Evolutionary conservation across 2,113 vertebrate genomes (phyloP).

Genomic region (Lepisosteus oculatus): DNA sequence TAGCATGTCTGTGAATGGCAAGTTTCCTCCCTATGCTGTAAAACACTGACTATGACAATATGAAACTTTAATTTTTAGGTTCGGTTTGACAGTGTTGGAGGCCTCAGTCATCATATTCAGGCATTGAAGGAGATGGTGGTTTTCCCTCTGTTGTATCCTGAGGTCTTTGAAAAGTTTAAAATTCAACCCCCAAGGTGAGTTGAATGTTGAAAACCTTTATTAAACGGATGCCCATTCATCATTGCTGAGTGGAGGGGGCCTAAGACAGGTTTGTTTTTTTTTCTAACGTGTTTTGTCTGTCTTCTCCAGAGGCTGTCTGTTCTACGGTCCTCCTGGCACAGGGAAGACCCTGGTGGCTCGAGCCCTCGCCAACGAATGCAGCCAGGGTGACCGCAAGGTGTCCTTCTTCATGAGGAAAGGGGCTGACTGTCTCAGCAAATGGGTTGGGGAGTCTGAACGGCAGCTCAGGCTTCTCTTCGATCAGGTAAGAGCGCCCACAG

Average conservation of each 20-base stretch:
- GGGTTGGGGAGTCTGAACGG: slow-evolving; percentile 97
- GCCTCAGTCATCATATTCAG: slow-evolving; percentile 90
- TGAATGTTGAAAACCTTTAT: background rate
- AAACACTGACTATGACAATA: too few species aligned
- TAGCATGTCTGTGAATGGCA: too few species aligned
- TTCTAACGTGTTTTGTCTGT: slow-evolving; percentile 4
- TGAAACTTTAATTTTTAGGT: slow-evolving; percentile 62
- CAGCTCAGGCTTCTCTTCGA: slow-evolving; percentile 97
- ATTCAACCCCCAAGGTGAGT: slow-evolving; percentile 95
- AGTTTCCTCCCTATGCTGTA: too few species aligned
- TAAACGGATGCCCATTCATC: background rate
- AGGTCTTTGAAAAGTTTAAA: slow-evolving; percentile 97
- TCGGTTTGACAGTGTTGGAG: slow-evolving; percentile 90
- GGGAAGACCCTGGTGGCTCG: slow-evolving; percentile 97
- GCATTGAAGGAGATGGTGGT: slow-evolving; percentile 98
- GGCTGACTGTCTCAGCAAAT: slow-evolving; percentile 98
- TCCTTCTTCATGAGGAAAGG: slow-evolving; percentile 99
- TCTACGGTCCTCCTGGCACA: slow-evolving; percentile 96
- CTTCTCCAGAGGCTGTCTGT: slow-evolving; percentile 89
- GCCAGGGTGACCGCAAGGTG: slow-evolving; percentile 93
- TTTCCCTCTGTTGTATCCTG: slow-evolving; percentile 94
- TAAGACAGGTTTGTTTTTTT: background rate
- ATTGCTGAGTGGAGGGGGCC: background rate
- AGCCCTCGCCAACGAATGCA: slow-evolving; percentile 96
- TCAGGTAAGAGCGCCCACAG: slow-evolving; percentile 72